Evolutionary conservation across 2,888 invertebrate genomes (phyloP), one percentile per base, ranked within the genome.

Genomic region (Schizaphis graminum): DNA sequence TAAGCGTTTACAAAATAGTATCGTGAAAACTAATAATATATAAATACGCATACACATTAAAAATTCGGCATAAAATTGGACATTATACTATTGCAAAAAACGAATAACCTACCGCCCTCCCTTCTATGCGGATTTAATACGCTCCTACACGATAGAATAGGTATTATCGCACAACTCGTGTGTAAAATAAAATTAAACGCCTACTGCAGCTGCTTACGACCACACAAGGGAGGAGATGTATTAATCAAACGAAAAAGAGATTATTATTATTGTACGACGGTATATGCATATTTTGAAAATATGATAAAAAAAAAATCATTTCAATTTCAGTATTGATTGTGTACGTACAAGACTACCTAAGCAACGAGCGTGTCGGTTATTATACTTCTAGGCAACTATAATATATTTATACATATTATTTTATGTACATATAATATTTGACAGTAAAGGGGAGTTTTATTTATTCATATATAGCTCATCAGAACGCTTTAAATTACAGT

Each of bases 361-460:
- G 35, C 21, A 77, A 77, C 21, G 77, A 35, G 21, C 21, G 77
- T 77, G 77, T 77, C 77, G 77, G 77, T 77, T 77, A 77, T 77
- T 41, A 35, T 77, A 77, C 21, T 77, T 67, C 35, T 35, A 35
- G 7, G 35, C 8, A 77, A 35, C 16, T 77, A 77, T 77, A 77
- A 35, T 67, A n/a, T 67, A 47, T 47, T 47, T 47, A 61, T 61
- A 61, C 0, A 26, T 86, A 47, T 86, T 87, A 49, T 87, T 47
- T 53, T 87, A n/a, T n/a, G 28, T 88, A 16, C 53, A 35, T 16
- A 53, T 35, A 88, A 88, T 53, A 53, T 53, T 77, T 35, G 21
- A 77, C 77, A 77, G 35, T 35, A 53, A 88, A 35, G 53, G 44
- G 88, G 88, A 88, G 88, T 88, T 53, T 88, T 88, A 88, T 88